Base-by-base conservation (phyloP, 2,888 invertebrate species). In the Teleiodes luculella region DNA sequence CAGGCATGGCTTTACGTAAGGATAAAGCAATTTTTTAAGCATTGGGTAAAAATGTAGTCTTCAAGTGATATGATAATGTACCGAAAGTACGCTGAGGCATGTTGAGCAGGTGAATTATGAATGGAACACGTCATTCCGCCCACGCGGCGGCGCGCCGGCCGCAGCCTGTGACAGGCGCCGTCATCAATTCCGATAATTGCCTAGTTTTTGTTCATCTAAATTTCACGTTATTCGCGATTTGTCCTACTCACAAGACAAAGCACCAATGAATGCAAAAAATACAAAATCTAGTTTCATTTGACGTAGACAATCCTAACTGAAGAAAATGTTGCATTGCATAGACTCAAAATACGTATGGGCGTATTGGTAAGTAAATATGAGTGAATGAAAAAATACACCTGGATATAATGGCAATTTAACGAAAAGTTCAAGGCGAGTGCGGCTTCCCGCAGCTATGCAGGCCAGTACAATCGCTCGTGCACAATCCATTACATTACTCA, bases 41-140 rank as follows among this genome's bases (percentile, higher is more conserved):
- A 11, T 33, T 20, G 31, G 47, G 28, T 24, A 24, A 24, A 24
- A 24, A 24, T 4, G 24, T 24, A 24, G 24, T 24, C 24, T 6
- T 24, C 6, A 24, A 16, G 35, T 31, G 18, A 20, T 20, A 11
- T 68, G 72, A 76, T 79, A 75, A 74, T 74, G 73, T 73, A 65
- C 72, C 71, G 69, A 72, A 72, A 74, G 70, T 70, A 71, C 67
- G 68, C 68, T 62, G 67, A 60, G 65, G 72, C 68, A 74, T 73
- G 68, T 72, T 77, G 66, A 78, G 64, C 79, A 79, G 77, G 78
- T 79, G 78, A 83, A 76, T 79, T 79, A 80, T 82, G 79, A 83
- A 80, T 80, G 81, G 72, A 72, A 76, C 77, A 75, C 78, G 79
- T 78, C 78, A 80, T 68, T 67, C 69, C 78, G 63, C 67, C 61